phyloP scores from a whole-genome alignment of 2,113 vertebrate species.

The Syngnathus floridae region DNA sequence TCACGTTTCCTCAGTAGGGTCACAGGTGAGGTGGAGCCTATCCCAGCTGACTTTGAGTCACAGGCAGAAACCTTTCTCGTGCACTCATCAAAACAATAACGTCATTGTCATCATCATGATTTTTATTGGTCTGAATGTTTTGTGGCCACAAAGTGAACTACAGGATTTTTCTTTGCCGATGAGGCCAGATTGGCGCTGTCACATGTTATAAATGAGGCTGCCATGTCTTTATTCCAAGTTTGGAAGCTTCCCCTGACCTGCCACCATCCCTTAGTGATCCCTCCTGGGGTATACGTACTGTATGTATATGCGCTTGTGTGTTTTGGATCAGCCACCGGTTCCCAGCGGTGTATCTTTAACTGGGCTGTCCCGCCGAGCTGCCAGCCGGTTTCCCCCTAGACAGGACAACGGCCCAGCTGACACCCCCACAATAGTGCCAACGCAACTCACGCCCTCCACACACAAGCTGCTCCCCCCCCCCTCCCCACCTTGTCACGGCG shows the following conservation, averaged over 20 bases:
- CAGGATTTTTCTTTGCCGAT: not conserved
- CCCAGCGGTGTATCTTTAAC: conserved; percentile 88
- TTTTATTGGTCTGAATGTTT: not conserved
- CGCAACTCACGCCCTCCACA: conserved; percentile 78
- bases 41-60: not conserved
- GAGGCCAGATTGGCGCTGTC: conserved; percentile 56
- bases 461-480: conserved; percentile 81
- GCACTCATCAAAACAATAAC: not conserved
- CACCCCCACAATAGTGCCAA: conserved; percentile 83
- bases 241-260: conserved; percentile 73
- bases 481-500: conserved; percentile 39
- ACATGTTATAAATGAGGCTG: conserved; percentile 92
- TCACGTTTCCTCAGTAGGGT: not conserved
- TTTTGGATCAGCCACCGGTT: conserved; percentile 65
- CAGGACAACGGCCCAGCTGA: conserved; percentile 95
- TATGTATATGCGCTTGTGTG: conserved; percentile 21
- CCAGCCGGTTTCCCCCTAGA: conserved; percentile 86
- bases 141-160: not conserved
- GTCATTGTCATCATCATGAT: not conserved
- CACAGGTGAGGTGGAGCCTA: not conserved
- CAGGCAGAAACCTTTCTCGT: too few species aligned
- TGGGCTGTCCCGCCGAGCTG: conserved; percentile 89
- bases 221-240: conserved; percentile 84
- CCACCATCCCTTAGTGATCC: conserved; percentile 41
- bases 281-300: conserved; percentile 23